These are phyloP conservation scores for Falco punctatus DNA, from an alignment of 2,113 vertebrate genomes.

Conservation along the genomic window DNA sequence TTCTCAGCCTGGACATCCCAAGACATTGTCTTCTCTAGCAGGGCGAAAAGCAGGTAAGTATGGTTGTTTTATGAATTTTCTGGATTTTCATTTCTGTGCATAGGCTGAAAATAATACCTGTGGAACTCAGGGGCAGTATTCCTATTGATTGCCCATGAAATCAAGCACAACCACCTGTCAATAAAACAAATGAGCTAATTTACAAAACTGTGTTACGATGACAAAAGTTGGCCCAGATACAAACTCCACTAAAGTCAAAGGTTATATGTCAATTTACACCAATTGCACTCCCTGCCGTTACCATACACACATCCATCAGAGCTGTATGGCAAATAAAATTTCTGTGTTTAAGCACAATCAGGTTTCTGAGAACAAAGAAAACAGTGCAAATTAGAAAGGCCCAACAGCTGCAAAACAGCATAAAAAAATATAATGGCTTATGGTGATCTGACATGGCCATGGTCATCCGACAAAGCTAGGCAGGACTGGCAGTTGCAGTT, in stretches of 20 bases:
- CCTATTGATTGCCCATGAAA: not conserved
- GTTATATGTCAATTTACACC: not conserved
- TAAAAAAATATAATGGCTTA: not conserved
- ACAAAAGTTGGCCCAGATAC: not conserved
- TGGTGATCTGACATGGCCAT: not conserved
- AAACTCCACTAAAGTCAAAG: not conserved
- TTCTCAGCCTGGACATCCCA: not conserved
- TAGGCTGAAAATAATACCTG: not conserved
- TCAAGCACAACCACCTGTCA: not conserved
- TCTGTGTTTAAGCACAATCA: not conserved
- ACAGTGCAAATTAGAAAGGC: not conserved
- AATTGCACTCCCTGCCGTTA: not conserved
- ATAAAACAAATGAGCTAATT: not conserved
- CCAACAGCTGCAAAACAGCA: not conserved
- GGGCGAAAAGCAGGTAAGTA: conserved; percentile 49
- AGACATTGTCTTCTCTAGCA: not conserved
- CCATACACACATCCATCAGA: not conserved
- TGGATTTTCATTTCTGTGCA: not conserved
- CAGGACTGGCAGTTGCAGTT: not conserved
- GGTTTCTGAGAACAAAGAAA: not conserved
- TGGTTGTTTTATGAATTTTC: not conserved
- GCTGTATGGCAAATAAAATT: not conserved
- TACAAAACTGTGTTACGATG: not conserved
- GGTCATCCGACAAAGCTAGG: not conserved
- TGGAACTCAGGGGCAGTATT: not conserved